These are phyloP conservation scores for Nothoprocta perdicaria DNA, from an alignment of 2,113 vertebrate species.

Conservation along the genomic window DNA sequence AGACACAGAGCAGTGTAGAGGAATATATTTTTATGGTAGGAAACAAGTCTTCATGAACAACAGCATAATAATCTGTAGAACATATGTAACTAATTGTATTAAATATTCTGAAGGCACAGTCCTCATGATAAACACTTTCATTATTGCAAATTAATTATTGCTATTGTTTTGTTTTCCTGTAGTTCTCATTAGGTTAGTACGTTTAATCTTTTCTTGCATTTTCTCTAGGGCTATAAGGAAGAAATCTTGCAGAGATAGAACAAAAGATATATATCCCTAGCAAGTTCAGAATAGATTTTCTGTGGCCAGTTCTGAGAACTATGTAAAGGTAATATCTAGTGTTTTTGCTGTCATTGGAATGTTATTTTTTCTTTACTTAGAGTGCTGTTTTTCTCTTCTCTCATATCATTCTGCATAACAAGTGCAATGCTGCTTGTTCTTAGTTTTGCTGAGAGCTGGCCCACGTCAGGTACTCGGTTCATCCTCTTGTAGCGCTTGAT, in stretches of 20 bases:
- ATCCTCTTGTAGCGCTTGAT: not conserved
- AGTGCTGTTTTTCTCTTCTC: not conserved
- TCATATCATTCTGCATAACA: not conserved
- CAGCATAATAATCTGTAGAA: not conserved
- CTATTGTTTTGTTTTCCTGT: not conserved
- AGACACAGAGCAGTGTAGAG: not conserved
- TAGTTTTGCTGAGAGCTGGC: not conserved
- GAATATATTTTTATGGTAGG: not conserved
- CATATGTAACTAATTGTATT: not conserved
- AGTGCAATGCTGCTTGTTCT: not conserved
- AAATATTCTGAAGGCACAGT: not conserved
- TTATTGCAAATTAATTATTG: not conserved
- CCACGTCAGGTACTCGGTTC: not conserved
- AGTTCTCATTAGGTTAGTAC: not conserved
- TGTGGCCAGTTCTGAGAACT: not conserved
- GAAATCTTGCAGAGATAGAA: not conserved
- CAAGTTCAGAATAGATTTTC: not conserved
- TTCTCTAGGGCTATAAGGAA: not conserved
- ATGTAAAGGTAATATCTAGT: not conserved
- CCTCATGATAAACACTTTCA: not conserved
- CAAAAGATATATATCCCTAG: not conserved
- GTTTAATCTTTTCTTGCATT: not conserved
- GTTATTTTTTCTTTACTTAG: not conserved
- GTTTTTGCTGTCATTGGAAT: not conserved
- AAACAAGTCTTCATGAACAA: not conserved